Evolutionary conservation across 2,888 invertebrate genomes (phyloP).

Genomic region (Callyntrura guangdongensis): DNA sequence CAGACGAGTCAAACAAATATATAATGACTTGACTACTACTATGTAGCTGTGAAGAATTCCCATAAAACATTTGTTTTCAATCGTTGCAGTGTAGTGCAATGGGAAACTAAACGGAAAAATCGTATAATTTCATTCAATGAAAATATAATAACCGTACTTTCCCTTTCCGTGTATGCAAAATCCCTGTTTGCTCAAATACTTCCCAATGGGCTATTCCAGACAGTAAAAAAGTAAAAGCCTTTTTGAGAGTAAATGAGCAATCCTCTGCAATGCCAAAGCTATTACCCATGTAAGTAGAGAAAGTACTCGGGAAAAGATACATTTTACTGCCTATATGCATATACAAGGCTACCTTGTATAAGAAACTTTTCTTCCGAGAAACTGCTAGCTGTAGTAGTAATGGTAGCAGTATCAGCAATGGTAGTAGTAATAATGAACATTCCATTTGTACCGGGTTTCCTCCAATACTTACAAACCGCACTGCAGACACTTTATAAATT

Average conservation of each 20-base stretch:
- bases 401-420: not conserved
- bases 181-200: not conserved
- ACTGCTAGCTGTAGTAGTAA: not conserved
- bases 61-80: slow-evolving; percentile 25
- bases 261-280: not conserved
- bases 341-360: not conserved
- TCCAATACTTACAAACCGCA: slow-evolving; percentile 44
- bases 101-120: not conserved
- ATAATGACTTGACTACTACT: not conserved
- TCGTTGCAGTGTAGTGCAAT: not conserved
- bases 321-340: not conserved
- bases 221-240: not conserved
- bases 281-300: not conserved
- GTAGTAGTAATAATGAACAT: slow-evolving; percentile 1
- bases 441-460: not conserved
- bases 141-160: not conserved
- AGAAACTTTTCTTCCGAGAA: not conserved
- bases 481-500: slow-evolving; percentile 39
- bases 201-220: not conserved
- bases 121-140: not conserved
- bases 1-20: not conserved
- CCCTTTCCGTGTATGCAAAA: not conserved
- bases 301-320: not conserved
- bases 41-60: too few relatives aligned
- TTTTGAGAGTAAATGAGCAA: not conserved